Evolutionary conservation across 2,797 vertebrate species (phyloP).

Genomic region (Propithecus deckenii): DNA sequence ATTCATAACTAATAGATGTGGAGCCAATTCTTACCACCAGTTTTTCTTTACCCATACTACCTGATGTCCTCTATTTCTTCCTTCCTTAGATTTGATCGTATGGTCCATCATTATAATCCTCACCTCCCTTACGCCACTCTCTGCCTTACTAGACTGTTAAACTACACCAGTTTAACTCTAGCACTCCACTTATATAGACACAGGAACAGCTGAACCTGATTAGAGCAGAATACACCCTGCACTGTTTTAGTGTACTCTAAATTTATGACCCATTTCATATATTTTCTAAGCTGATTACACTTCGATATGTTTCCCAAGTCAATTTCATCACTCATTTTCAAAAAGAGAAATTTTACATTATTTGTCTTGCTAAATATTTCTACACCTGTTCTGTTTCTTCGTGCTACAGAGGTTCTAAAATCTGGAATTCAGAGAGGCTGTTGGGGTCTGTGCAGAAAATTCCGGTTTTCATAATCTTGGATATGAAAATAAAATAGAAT

Average conservation of each 20-base stretch:
- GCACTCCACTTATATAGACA: not conserved
- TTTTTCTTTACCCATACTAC: not conserved
- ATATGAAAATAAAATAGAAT: not conserved
- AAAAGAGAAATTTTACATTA: not conserved
- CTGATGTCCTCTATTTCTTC: not conserved
- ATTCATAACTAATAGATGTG: too few relatives aligned
- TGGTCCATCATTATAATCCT: not conserved
- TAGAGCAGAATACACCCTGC: not conserved
- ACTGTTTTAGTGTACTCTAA: not conserved
- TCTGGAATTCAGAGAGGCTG: not conserved
- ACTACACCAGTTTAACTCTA: not conserved
- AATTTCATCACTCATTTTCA: not conserved
- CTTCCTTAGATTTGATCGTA: not conserved
- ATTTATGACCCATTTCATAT: not conserved
- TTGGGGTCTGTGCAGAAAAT: not conserved
- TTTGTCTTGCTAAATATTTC: constrained; percentile 34
- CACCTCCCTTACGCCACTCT: not conserved
- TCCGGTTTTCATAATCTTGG: not conserved
- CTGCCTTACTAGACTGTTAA: not conserved
- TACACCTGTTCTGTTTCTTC: not conserved
- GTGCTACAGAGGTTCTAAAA: not conserved
- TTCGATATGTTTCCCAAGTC: not conserved
- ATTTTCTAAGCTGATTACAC: not conserved
- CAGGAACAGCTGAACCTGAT: not conserved
- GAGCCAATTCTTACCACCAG: not conserved